A percentile compares a stretch with the other conserved stretches of the same genome.
phyloP scores from a whole-genome alignment of 2,888 invertebrate species.

The Ornithoptera priamus region DNA sequence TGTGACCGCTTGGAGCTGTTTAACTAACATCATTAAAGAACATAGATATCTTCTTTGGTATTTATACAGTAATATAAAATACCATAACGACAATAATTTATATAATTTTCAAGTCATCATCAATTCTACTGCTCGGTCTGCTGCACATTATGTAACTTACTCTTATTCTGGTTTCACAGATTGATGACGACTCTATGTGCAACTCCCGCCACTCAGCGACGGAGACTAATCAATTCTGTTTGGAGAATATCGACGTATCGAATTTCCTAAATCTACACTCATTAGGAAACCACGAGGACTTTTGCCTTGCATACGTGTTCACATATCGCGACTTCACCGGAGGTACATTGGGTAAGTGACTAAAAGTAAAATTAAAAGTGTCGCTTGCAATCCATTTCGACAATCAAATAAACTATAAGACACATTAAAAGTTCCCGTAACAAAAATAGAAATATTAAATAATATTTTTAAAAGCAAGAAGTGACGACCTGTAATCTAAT shows the following conservation, averaged over 20 bases:
- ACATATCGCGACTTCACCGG: slow-evolving; percentile 99
- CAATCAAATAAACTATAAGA: neutral
- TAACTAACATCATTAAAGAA: too few relatives aligned
- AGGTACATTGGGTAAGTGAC: slow-evolving; percentile 87
- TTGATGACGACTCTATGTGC: slow-evolving; percentile 94
- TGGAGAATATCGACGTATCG: slow-evolving; percentile 98
- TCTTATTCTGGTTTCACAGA: slow-evolving; percentile 74
- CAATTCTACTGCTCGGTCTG: too few relatives aligned
- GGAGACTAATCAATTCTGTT: slow-evolving; percentile 93
- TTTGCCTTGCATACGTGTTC: slow-evolving; percentile 99
- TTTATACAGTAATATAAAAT: too few relatives aligned
- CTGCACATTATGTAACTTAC: neutral
- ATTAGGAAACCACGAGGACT: slow-evolving; percentile 97
- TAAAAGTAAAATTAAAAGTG: neutral
- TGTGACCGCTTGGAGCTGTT: too few relatives aligned
- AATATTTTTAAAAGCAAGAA: too few relatives aligned
- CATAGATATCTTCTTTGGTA: too few relatives aligned
- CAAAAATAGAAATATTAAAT: too few relatives aligned
- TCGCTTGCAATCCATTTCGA: neutral
- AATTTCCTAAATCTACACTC: slow-evolving; percentile 99
- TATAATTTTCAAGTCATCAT: too few relatives aligned
- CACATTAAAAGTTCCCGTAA: too few relatives aligned
- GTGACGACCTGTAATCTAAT: too few relatives aligned
- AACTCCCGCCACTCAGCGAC: slow-evolving; percentile 64
- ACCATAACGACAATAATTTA: too few relatives aligned